Conservation (phyloP, 2,797 vertebrate species). For the Cyprinella venusta region DNA sequence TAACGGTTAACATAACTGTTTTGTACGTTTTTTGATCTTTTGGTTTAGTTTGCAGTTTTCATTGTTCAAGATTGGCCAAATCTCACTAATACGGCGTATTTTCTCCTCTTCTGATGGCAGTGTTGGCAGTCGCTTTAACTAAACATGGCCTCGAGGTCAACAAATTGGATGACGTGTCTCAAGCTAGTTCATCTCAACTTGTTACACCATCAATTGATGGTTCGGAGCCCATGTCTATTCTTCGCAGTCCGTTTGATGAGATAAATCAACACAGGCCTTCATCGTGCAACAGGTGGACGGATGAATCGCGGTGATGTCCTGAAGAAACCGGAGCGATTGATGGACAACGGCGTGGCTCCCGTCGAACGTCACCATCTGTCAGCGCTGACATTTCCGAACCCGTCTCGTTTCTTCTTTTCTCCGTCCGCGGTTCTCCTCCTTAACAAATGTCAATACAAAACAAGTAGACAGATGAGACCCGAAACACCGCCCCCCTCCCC, state of each 20-base stretch:
- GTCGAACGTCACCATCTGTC: slow-evolving; percentile 66
- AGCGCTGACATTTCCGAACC: slow-evolving; percentile 54
- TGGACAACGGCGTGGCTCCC: slow-evolving; percentile 83
- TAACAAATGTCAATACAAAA: slow-evolving; percentile 64
- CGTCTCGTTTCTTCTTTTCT: slow-evolving; percentile 43
- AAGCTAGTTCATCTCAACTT: slow-evolving; percentile 57
- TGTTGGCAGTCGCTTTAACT: slow-evolving; percentile 36
- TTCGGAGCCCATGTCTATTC: slow-evolving; percentile 33
- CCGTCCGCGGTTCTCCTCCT: slow-evolving; percentile 45
- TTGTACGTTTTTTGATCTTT: neutral
- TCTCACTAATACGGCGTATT: too few relatives aligned
- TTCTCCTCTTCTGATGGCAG: neutral
- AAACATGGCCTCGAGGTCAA: slow-evolving; percentile 68
- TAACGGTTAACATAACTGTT: neutral
- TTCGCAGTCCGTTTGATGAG: slow-evolving; percentile 44
- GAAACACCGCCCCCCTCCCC: slow-evolving; percentile 44
- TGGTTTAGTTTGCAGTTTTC: neutral
- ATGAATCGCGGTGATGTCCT: slow-evolving; percentile 17
- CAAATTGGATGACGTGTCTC: slow-evolving; percentile 73
- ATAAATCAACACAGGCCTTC: slow-evolving; percentile 39
- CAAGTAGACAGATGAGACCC: slow-evolving; percentile 64
- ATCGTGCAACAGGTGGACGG: neutral
- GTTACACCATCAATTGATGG: slow-evolving; percentile 44
- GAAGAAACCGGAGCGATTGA: slow-evolving; percentile 73
- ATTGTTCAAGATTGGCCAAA: neutral